These are phyloP conservation scores for Avahi laniger DNA, from an alignment of 2,797 vertebrate species.

Conservation along the genomic window DNA sequence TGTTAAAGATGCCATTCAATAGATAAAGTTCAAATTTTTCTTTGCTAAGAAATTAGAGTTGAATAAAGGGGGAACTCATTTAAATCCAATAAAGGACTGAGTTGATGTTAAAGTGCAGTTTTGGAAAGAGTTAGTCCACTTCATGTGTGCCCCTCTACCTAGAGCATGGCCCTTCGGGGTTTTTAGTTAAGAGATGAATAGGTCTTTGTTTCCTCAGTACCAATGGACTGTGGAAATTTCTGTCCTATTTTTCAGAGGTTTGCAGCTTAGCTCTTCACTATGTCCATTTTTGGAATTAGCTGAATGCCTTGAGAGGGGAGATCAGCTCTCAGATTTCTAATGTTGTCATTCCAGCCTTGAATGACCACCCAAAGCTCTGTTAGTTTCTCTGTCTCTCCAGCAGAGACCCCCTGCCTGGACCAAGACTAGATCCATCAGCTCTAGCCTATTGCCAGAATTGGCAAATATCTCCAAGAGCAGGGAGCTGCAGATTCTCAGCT, in stretches of 20 bases:
- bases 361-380: not conserved
- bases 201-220: not conserved
- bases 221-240: not conserved
- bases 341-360: not conserved
- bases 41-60: not conserved
- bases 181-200: not conserved
- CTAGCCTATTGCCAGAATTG: not conserved
- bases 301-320: not conserved
- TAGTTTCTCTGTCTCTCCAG: not conserved
- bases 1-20: not conserved
- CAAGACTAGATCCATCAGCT: not conserved
- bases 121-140: not conserved
- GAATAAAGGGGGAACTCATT: not conserved
- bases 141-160: not conserved
- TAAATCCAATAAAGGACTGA: not conserved
- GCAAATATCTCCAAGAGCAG: not conserved
- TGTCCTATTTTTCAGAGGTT: not conserved
- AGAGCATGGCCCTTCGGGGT: not conserved
- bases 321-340: not conserved
- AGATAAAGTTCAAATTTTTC: not conserved
- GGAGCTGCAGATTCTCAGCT: not conserved
- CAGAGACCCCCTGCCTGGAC: not conserved
- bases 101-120: not conserved
- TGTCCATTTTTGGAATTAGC: not conserved
- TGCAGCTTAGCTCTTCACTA: not conserved